phyloP scores from a whole-genome alignment of 1,140 invertebrate species.

The Ostrea denselamellosa region DNA sequence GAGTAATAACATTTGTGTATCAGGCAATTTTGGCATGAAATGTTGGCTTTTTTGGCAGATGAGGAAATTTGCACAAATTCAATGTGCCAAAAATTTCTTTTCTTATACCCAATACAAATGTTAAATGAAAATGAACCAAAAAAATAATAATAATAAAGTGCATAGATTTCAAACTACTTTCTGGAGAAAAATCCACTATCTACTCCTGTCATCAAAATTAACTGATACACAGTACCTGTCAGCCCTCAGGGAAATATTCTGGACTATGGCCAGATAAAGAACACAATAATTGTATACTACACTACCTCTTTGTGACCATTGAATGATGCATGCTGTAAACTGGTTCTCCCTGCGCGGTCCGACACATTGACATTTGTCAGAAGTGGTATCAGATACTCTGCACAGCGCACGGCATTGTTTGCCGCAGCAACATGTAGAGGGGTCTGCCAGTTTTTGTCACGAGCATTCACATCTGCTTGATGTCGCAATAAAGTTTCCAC shows the following conservation, averaged over 20 bases:
- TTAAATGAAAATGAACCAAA: too few species aligned
- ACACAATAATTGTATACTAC: too few species aligned
- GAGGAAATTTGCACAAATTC: too few species aligned
- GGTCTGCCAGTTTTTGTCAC: conserved; percentile 84
- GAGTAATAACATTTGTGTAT: too few species aligned
- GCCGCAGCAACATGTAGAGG: conserved; percentile 85
- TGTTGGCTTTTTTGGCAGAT: too few species aligned
- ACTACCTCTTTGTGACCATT: conserved; percentile 82
- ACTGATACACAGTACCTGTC: too few species aligned
- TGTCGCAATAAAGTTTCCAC: conserved; percentile 82
- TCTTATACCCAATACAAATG: too few species aligned
- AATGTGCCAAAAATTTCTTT: too few species aligned
- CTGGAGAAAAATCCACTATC: too few species aligned
- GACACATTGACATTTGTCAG: conserved; percentile 82
- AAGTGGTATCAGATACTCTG: conserved; percentile 79
- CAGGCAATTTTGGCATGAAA: too few species aligned
- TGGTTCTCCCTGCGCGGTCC: conserved; percentile 83
- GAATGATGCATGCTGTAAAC: conserved; percentile 84
- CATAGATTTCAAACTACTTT: not conserved
- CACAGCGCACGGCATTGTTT: conserved; percentile 82
- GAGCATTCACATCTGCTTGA: conserved; percentile 82
- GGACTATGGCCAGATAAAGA: too few species aligned
- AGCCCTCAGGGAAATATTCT: too few species aligned
- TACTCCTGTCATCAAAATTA: not conserved
- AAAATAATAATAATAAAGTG: not conserved